These are phyloP conservation scores for Drosophila ercepeae DNA, from an alignment of 1,140 invertebrate species.

Conservation along the genomic window DNA sequence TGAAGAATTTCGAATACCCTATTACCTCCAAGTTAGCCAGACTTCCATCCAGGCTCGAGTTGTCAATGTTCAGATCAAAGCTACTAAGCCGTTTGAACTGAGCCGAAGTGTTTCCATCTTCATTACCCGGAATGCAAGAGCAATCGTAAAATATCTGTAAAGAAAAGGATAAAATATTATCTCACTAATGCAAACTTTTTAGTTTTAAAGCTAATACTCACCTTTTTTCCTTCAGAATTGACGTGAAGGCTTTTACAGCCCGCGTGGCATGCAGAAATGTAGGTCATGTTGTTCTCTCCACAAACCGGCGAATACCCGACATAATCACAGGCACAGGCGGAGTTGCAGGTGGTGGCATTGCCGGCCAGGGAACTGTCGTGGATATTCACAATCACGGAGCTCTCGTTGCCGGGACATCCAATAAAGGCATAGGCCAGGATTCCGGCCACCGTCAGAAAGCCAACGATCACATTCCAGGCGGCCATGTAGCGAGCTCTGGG, in stretches of 20 bases:
- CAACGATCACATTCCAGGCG: constrained; percentile 90
- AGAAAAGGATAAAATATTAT: background rate
- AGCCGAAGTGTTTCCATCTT: constrained; percentile 19
- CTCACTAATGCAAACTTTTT: too few species aligned
- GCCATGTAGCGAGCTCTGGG: constrained; percentile 88
- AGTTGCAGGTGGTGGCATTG: constrained; percentile 85
- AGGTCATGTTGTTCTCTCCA: constrained; percentile 86
- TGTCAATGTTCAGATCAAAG: constrained; percentile 48
- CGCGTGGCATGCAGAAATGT: constrained; percentile 89
- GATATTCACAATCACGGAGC: constrained; percentile 77
- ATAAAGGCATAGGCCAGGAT: constrained; percentile 89
- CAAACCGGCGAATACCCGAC: constrained; percentile 89
- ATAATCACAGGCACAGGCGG: constrained; percentile 87
- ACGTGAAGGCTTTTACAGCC: constrained; percentile 85
- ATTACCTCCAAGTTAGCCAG: constrained; percentile 44
- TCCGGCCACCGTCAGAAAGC: constrained; percentile 87
- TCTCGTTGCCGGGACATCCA: constrained; percentile 86
- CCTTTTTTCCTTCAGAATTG: constrained; percentile 81
- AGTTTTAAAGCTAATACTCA: constrained; percentile 23
- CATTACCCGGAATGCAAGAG: constrained; percentile 84
- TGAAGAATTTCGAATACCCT: too few species aligned
- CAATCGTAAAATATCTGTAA: constrained; percentile 85
- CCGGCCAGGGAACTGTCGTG: constrained; percentile 82
- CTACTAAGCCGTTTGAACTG: constrained; percentile 60
- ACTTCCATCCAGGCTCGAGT: constrained; percentile 23